A percentile compares a stretch with the other conserved stretches of the same genome.
Evolutionary conservation across 2,797 vertebrate species (phyloP).

Genomic region (Eutrigla gurnardus): DNA sequence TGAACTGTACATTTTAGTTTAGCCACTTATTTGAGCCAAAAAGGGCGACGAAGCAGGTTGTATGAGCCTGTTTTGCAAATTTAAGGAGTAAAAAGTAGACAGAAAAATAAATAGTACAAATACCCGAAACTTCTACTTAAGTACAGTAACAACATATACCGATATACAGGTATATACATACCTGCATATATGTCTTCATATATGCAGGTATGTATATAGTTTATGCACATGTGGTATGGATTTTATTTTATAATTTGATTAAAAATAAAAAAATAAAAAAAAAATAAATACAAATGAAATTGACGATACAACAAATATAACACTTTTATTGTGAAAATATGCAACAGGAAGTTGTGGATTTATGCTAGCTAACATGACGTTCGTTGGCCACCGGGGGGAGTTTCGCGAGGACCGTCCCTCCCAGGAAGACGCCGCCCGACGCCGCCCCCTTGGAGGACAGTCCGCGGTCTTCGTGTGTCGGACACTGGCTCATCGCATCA

Average conservation of each 20-base stretch:
- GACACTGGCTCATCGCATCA: slow-evolving; percentile 16
- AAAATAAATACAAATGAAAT: too few species aligned
- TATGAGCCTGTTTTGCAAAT: too few species aligned
- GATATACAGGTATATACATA: too few species aligned
- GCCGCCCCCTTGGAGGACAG: slow-evolving; percentile 38
- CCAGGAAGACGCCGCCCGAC: slow-evolving; percentile 39
- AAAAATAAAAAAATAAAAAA: too few species aligned
- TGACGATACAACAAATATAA: too few species aligned
- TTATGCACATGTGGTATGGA: background rate
- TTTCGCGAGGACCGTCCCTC: slow-evolving; percentile 50
- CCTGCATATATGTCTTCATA: too few species aligned
- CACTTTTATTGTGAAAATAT: slow-evolving; percentile 51
- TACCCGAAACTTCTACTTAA: too few species aligned
- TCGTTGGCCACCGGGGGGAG: slow-evolving; percentile 18
- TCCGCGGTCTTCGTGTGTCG: background rate
- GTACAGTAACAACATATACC: too few species aligned
- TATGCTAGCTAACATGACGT: slow-evolving; percentile 18
- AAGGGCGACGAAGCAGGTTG: background rate
- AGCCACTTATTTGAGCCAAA: too few species aligned
- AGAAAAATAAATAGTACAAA: too few species aligned
- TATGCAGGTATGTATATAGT: too few species aligned
- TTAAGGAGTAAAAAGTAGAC: too few species aligned
- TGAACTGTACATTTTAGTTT: background rate
- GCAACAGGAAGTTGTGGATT: slow-evolving; percentile 46
- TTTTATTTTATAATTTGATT: background rate